Evolutionary conservation across 2,113 vertebrate species (phyloP).

Genomic region (Bettongia penicillata): DNA sequence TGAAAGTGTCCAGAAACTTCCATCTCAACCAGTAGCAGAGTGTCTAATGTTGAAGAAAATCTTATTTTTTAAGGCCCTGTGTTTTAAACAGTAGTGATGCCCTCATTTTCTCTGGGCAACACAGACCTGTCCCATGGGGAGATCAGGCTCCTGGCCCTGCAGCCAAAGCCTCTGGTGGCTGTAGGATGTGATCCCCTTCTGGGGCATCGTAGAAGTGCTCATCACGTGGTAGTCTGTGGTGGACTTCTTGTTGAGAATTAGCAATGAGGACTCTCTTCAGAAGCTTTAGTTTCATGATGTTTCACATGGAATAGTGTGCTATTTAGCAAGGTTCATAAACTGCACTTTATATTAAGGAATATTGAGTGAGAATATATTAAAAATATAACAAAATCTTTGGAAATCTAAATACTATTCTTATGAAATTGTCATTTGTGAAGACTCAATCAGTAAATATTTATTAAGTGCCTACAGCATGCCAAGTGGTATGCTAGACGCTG

Average conservation of each 20-base stretch:
- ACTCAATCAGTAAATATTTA: not conserved
- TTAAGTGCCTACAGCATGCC: not conserved
- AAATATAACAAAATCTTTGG: not conserved
- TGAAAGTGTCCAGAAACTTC: conserved; percentile 33
- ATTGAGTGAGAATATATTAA: not conserved
- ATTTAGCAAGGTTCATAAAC: not conserved
- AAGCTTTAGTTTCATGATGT: conserved; percentile 56
- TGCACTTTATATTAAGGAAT: not conserved
- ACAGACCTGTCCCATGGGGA: conserved; percentile 51
- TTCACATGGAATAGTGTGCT: not conserved
- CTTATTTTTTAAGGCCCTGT: not conserved
- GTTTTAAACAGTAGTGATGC: conserved; percentile 30
- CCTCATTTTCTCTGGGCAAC: conserved; percentile 37
- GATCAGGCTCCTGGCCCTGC: conserved; percentile 51
- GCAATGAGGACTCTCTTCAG: conserved; percentile 67
- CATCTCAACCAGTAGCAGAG: not conserved
- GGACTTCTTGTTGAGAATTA: conserved; percentile 73
- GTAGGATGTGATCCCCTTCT: conserved; percentile 55
- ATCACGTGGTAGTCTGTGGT: conserved; percentile 49
- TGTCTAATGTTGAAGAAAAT: conserved; percentile 32
- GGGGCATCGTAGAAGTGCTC: conserved; percentile 48
- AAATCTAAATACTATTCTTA: not conserved
- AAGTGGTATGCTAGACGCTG: not conserved
- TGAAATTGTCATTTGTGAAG: not conserved
- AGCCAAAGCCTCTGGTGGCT: conserved; percentile 57